Percentiles rank a stretch among this genome's conserved stretches.
Conservation (phyloP, 2,113 vertebrate species). For the Pollimyrus isidori region DNA sequence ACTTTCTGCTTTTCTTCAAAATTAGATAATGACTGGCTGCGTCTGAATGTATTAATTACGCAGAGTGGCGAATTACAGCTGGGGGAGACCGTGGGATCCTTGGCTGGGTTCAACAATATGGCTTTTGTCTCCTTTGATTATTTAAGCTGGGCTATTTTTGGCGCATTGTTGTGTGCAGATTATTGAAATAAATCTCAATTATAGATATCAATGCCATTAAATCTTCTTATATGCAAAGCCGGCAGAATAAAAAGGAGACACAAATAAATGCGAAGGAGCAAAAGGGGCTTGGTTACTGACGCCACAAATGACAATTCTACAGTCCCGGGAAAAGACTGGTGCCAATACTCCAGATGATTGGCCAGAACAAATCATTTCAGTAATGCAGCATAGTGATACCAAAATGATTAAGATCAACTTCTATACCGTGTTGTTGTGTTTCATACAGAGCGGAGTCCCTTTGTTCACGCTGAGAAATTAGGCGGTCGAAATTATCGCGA, state of each 20-base stretch:
- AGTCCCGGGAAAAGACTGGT: not conserved
- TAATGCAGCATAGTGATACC: not conserved
- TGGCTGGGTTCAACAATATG: not conserved
- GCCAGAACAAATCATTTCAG: not conserved
- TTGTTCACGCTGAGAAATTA: not conserved
- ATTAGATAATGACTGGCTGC: conserved; percentile 6
- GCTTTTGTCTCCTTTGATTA: not conserved
- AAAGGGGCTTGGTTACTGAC: not conserved
- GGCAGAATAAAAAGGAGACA: not conserved
- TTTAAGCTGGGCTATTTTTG: not conserved
- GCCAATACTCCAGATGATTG: not conserved
- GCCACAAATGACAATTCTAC: not conserved
- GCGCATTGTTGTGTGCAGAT: not conserved
- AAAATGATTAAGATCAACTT: not conserved
- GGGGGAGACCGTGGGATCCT: not conserved
- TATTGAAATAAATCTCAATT: conserved; percentile 8
- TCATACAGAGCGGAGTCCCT: not conserved
- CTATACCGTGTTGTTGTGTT: not conserved
- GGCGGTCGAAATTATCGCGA: not conserved
- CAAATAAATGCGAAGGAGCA: not conserved
- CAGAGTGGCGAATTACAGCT: not conserved
- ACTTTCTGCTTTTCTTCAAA: not conserved
- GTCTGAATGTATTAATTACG: conserved; percentile 7
- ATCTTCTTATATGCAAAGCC: not conserved
- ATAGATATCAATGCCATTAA: conserved; percentile 5